These are phyloP conservation scores for Chloroceryle inda DNA, from an alignment of 2,797 vertebrate genomes.

Conservation along the genomic window DNA sequence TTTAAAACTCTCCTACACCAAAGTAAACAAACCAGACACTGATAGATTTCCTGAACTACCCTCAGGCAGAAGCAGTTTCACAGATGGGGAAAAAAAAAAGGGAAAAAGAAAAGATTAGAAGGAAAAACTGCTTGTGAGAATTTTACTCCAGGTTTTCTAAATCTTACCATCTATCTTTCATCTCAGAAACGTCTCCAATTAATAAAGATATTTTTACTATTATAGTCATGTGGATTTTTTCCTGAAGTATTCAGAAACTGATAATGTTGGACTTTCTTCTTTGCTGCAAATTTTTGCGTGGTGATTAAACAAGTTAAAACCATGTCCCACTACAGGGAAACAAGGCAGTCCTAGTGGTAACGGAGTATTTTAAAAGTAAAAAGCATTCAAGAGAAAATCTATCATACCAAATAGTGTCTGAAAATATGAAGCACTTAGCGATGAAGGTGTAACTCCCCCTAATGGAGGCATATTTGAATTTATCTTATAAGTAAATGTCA, in stretches of 20 bases:
- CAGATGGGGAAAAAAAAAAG: background rate
- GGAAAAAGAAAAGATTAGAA: no score
- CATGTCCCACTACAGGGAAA: background rate
- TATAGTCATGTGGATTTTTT: background rate
- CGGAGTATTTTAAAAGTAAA: background rate
- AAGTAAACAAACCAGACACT: slow-evolving; percentile 85
- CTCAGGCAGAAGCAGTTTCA: slow-evolving; percentile 73
- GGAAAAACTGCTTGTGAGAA: background rate
- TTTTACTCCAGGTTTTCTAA: slow-evolving; percentile 51
- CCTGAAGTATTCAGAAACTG: background rate
- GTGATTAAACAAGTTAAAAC: background rate
- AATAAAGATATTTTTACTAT: background rate
- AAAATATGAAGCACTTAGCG: slow-evolving; percentile 27
- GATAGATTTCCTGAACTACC: slow-evolving; percentile 83
- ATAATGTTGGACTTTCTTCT: background rate
- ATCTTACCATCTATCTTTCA: background rate
- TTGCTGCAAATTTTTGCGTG: background rate
- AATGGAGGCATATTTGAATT: slow-evolving; percentile 70
- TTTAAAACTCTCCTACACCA: slow-evolving; percentile 74
- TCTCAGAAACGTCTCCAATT: background rate
- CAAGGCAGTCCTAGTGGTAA: background rate
- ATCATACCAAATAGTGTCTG: background rate
- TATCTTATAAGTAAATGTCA: background rate
- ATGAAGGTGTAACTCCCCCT: slow-evolving; percentile 67
- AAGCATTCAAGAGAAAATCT: slow-evolving; percentile 24